Evolutionary conservation across 2,113 vertebrate species (phyloP).

Genomic region (Salvator merianae): DNA sequence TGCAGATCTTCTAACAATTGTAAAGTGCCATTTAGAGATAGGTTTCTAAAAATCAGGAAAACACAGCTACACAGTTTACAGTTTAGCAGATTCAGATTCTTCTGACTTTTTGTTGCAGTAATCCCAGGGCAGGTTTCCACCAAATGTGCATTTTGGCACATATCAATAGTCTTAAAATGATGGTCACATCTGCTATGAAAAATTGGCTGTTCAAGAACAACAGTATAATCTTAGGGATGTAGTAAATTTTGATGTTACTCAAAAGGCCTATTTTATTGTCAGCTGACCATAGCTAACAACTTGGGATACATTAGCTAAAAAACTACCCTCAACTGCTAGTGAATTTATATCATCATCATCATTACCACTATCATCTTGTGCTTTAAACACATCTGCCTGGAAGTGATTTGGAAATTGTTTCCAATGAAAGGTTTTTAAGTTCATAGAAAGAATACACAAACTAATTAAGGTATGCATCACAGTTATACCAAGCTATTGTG

Average conservation of each 20-base stretch:
- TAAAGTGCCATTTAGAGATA: slow-evolving; percentile 8
- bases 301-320: background rate
- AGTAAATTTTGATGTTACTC: slow-evolving; percentile 40
- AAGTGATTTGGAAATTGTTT: background rate
- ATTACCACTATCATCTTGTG: too few species aligned
- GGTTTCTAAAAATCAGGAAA: slow-evolving; percentile 11
- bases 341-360: background rate
- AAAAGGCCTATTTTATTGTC: slow-evolving; percentile 42
- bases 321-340: slow-evolving; percentile 27
- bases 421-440: background rate
- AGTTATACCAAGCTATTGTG: background rate
- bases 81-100: slow-evolving; percentile 3
- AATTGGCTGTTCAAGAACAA: slow-evolving; percentile 55
- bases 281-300: slow-evolving; percentile 41
- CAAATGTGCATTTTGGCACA: slow-evolving; percentile 59
- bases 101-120: slow-evolving; percentile 21
- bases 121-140: slow-evolving; percentile 34
- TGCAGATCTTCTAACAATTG: background rate
- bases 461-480: background rate
- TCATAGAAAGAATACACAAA: background rate
- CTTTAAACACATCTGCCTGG: background rate
- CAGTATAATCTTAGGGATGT: slow-evolving; percentile 35
- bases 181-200: slow-evolving; percentile 52
- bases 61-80: slow-evolving; percentile 24
- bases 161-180: slow-evolving; percentile 43